phyloP scores from a whole-genome alignment of 2,113 vertebrate species.

The Petrocephalus zakoni region DNA sequence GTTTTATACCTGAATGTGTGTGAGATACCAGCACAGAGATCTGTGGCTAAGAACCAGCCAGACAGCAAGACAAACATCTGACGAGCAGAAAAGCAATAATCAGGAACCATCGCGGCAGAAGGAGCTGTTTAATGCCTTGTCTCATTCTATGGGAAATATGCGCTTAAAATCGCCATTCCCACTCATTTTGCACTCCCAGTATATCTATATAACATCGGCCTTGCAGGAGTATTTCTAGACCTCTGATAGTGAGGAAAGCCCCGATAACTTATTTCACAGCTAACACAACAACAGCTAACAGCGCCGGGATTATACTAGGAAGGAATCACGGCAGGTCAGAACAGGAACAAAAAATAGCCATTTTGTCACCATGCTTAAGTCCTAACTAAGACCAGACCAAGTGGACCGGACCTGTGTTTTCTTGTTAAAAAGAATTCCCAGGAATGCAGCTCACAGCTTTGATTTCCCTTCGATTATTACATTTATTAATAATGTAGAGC shows the following conservation, averaged over 20 bases:
- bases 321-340: neutral
- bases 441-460: neutral
- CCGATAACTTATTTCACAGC: neutral
- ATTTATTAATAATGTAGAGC: neutral
- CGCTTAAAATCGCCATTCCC: neutral
- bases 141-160: constrained; percentile 3
- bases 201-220: neutral
- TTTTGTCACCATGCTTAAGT: neutral
- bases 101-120: neutral
- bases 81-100: neutral
- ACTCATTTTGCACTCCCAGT: neutral
- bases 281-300: neutral
- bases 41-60: neutral
- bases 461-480: neutral
- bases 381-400: neutral
- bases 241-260: neutral
- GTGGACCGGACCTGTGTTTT: neutral
- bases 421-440: neutral
- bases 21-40: neutral
- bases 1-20: neutral
- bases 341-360: neutral
- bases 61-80: neutral
- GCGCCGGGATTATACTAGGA: neutral
- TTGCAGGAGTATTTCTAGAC: neutral
- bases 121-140: neutral